Evolutionary conservation across 1,140 invertebrate genomes (phyloP).

Genomic region (Ylistrum balloti): DNA sequence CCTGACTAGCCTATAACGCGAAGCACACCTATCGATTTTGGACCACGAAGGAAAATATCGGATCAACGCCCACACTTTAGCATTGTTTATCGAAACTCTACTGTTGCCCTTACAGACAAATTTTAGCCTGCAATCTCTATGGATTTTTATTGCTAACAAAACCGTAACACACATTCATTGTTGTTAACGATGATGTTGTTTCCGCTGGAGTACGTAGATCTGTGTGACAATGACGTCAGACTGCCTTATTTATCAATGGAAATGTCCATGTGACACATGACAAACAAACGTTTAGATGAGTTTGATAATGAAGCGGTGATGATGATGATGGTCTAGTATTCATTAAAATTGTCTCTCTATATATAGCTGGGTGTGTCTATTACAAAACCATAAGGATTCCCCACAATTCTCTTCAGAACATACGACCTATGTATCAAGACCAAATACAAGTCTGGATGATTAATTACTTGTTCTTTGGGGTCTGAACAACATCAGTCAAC

Average conservation of each 20-base stretch:
- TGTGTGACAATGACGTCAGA: not conserved
- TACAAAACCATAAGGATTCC: too few species aligned
- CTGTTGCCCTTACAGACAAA: not conserved
- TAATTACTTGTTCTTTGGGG: too few species aligned
- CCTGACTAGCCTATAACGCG: not conserved
- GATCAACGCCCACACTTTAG: not conserved
- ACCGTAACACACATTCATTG: not conserved
- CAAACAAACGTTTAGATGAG: too few species aligned
- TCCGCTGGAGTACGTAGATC: not conserved
- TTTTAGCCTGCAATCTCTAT: not conserved
- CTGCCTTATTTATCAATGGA: not conserved
- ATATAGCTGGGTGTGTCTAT: too few species aligned
- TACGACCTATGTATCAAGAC: too few species aligned
- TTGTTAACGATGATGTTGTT: not conserved
- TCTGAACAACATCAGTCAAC: too few species aligned
- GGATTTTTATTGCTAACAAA: constrained; percentile 24
- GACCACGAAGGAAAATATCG: not conserved
- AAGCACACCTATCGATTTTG: constrained; percentile 22
- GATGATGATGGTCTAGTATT: too few species aligned
- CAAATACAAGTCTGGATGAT: too few species aligned
- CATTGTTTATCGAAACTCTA: not conserved
- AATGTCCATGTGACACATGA: not conserved
- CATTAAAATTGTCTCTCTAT: too few species aligned
- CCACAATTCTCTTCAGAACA: too few species aligned
- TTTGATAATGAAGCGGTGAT: not conserved